Evolutionary conservation across 1,140 invertebrate genomes (phyloP).

Genomic region (Aphelenchoides besseyi): DNA sequence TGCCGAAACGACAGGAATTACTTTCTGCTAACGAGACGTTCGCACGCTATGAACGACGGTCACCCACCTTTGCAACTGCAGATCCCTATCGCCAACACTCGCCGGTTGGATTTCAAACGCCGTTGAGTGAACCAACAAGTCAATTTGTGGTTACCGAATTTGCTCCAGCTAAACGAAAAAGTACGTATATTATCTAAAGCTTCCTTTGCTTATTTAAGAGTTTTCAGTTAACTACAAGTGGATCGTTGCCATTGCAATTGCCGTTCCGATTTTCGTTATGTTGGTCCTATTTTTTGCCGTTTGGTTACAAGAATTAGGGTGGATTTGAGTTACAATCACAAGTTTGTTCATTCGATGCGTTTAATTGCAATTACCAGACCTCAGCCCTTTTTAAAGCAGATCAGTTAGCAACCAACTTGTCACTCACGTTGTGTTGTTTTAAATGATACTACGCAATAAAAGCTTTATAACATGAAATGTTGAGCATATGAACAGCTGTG

Average conservation of each 20-base stretch:
- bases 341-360: too few relatives aligned
- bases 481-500: too few relatives aligned
- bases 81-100: background rate
- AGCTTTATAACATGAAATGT: too few relatives aligned
- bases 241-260: constrained; percentile 44
- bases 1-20: background rate
- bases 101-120: background rate
- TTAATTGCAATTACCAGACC: too few relatives aligned
- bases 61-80: constrained; percentile 25
- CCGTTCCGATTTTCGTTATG: constrained; percentile 43
- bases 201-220: background rate
- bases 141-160: constrained; percentile 4
- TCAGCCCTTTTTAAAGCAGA: too few relatives aligned
- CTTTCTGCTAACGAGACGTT: constrained; percentile 35
- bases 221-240: constrained; percentile 36
- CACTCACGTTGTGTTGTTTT: too few relatives aligned
- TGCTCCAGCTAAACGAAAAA: constrained; percentile 7
- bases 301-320: constrained; percentile 46
- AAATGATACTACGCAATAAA: too few relatives aligned
- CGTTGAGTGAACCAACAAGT: background rate
- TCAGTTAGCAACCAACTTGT: too few relatives aligned
- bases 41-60: constrained; percentile 39
- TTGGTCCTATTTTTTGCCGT: constrained; percentile 41
- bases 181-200: background rate
- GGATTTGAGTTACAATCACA: too few relatives aligned